Evolutionary conservation across 1,140 invertebrate genomes (phyloP).

Genomic region (Eciton burchellii): DNA sequence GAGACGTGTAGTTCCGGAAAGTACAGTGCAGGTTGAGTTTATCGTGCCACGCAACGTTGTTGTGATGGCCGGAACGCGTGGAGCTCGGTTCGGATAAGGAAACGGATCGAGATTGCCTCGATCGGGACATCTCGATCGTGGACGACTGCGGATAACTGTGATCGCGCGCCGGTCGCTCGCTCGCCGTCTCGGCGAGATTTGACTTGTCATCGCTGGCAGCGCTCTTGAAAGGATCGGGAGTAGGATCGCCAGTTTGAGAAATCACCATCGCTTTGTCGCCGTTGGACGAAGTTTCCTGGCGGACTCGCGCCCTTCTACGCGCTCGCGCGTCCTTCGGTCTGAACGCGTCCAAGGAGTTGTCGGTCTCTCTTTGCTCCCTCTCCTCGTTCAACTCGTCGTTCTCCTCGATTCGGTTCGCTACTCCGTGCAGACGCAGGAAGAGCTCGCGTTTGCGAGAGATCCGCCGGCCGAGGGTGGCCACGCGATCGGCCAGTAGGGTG

Average conservation of each 20-base stretch:
- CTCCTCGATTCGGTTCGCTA: slow-evolving; percentile 73
- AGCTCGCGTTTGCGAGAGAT: slow-evolving; percentile 65
- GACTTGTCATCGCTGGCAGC: slow-evolving; percentile 4
- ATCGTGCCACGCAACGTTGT: not conserved
- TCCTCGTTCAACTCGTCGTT: slow-evolving; percentile 72
- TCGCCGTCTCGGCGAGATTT: not conserved
- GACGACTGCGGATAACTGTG: not conserved
- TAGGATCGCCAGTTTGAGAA: not conserved
- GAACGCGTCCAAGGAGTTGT: not conserved
- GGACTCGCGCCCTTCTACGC: slow-evolving; percentile 60
- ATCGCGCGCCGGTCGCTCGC: not conserved
- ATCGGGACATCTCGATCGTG: not conserved
- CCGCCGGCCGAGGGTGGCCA: slow-evolving; percentile 53
- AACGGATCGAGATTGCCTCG: not conserved
- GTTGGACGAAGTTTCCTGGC: slow-evolving; percentile 17
- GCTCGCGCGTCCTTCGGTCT: slow-evolving; percentile 56
- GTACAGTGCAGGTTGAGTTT: not conserved
- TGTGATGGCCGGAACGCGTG: not conserved
- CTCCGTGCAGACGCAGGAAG: slow-evolving; percentile 61
- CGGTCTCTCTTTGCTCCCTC: slow-evolving; percentile 3
- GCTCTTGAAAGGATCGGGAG: not conserved
- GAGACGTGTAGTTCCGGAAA: not conserved
- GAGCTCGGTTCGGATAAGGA: slow-evolving; percentile 27
- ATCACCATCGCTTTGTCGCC: slow-evolving; percentile 44
- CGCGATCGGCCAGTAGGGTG: slow-evolving; percentile 39